Evolutionary conservation across 2,113 vertebrate species (phyloP), one percentile per base, ranked within the genome.

Genomic region (Rhizomys pruinosus): DNA sequence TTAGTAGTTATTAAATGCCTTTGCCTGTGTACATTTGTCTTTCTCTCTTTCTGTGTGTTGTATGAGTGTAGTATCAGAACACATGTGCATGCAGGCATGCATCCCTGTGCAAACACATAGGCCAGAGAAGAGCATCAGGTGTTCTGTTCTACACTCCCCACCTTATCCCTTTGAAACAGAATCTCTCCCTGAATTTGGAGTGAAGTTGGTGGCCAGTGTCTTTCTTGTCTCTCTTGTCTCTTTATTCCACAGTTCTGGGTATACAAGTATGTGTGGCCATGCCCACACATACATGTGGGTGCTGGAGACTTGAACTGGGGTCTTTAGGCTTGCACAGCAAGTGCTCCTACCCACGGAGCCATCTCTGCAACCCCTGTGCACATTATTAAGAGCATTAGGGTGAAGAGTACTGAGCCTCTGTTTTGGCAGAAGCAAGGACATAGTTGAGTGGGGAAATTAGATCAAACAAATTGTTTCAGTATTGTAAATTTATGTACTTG

Each of bases 21-120:
- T 13, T 80, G 66, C 39, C 20, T 20, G 66, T 19, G 10, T 61
- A 16, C 29, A 34, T 3, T 22, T 29, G 32, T 77, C 32, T 81
- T 37, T 29, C 37, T 59, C 55, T 39, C n/a, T 27, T 11, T 80
- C 32, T 66, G 19, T 82, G 61, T 32, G 32, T 64, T 82, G 27
- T 22, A 34, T 64, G 7, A 44, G 59, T 82, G 17, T 82, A 16
- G 79, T 12, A 63, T 44, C 47, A 52, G 11, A 7, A 10, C 19
- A 23, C 42, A 15, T 0, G 2, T n/a, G 9, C 39, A 13, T 66
- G 39, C 44, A 5, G 0, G 39, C 20, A 37, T 42, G 59, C 20
- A 22, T 61, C 8, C 17, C 15, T 63, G 57, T 82, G 39, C 20
- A 8, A 20, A 29, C 16, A 64, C 59, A 64, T 8, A 44, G 37